phyloP scores from a whole-genome alignment of 2,113 vertebrate genomes.

The Caranx ignobilis region DNA sequence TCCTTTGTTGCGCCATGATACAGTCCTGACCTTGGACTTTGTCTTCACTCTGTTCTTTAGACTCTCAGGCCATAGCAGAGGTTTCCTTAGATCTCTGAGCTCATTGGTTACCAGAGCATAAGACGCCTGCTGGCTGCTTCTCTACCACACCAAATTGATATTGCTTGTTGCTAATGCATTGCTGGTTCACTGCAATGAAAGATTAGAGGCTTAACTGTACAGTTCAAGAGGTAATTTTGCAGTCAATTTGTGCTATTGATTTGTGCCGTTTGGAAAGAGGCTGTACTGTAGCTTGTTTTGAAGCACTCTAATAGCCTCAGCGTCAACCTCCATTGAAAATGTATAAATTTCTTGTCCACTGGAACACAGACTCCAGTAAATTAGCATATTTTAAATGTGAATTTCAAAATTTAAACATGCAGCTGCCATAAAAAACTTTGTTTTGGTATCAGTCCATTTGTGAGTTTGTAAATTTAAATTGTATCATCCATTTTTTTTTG shows the following conservation, averaged over 20 bases:
- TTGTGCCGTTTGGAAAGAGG: background rate
- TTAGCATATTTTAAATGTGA: background rate
- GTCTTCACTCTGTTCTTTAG: conserved; percentile 50
- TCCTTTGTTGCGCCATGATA: conserved; percentile 11
- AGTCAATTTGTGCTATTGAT: background rate
- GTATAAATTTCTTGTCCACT: background rate
- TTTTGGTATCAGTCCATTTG: background rate
- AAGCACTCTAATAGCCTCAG: background rate
- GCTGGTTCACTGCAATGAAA: background rate
- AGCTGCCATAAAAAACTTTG: background rate
- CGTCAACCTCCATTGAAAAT: background rate
- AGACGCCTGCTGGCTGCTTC: background rate
- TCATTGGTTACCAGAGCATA: background rate
- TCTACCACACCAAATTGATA: background rate
- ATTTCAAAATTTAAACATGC: background rate
- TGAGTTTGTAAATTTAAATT: conserved; percentile 15
- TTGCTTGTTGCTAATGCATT: background rate
- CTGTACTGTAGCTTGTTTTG: background rate
- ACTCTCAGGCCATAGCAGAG: conserved; percentile 52
- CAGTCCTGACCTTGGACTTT: conserved; percentile 52
- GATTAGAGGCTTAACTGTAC: background rate
- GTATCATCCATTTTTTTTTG: background rate
- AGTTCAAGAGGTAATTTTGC: background rate
- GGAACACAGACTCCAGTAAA: background rate
- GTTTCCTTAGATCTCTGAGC: conserved; percentile 14